These are phyloP conservation scores for Orestias chungarensis DNA, from an alignment of 2,797 vertebrate genomes.

Conservation along the genomic window DNA sequence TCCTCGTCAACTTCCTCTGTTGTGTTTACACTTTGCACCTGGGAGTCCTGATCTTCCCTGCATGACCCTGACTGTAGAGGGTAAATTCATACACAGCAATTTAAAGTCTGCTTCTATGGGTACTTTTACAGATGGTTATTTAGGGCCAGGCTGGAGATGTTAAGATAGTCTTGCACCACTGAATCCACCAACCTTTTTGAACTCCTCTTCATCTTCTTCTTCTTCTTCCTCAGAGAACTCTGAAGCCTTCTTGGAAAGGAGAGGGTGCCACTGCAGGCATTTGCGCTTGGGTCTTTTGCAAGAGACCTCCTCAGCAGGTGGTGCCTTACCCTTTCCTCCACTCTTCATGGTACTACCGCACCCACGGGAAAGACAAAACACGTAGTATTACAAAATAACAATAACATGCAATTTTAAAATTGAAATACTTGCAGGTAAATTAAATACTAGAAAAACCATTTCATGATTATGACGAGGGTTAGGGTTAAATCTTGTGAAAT, in stretches of 20 bases:
- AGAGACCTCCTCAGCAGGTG: conserved; percentile 89
- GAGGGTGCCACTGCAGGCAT: conserved; percentile 98
- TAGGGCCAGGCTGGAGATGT: neutral
- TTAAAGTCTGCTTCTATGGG: neutral
- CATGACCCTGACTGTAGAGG: conserved; percentile 66
- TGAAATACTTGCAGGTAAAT: neutral
- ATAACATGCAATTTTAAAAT: neutral
- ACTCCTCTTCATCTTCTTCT: conserved; percentile 95
- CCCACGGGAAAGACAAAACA: conserved; percentile 52
- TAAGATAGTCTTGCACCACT: neutral
- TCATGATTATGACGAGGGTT: too few species aligned
- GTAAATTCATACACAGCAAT: conserved; percentile 7
- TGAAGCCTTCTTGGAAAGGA: conserved; percentile 94
- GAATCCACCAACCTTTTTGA: conserved; percentile 86
- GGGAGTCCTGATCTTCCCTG: conserved; percentile 58
- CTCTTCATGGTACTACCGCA: conserved; percentile 97
- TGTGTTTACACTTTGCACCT: conserved; percentile 83
- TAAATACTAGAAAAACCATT: neutral
- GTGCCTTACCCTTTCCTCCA: conserved; percentile 92
- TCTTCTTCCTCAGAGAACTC: conserved; percentile 98
- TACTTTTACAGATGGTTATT: neutral
- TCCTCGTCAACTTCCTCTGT: conserved; percentile 87
- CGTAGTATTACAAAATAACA: neutral
- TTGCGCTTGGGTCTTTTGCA: conserved; percentile 96
- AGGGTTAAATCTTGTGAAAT: too few species aligned